These are phyloP conservation scores for Phenganax subtilis DNA, from an alignment of 92 coral and sea anemone species.

Conservation along the genomic window DNA sequence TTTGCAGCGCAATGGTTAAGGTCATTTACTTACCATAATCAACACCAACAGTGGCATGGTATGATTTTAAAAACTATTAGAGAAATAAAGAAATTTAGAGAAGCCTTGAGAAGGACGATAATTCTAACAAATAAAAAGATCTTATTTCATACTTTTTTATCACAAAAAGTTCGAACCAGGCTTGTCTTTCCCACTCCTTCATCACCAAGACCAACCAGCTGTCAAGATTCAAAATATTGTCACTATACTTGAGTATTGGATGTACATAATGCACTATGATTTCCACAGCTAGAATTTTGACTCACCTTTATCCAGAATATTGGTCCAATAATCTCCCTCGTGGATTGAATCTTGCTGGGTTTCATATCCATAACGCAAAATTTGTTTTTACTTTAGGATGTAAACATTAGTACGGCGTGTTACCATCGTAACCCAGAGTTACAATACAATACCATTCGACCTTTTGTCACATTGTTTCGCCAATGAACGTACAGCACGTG, in stretches of 20 bases:
- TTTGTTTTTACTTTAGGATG: background rate
- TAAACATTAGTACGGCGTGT: background rate
- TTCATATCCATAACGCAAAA: slow-evolving; percentile 63
- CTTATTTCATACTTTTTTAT: slow-evolving; percentile 63
- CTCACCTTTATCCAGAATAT: slow-evolving; percentile 91
- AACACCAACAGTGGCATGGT: slow-evolving; percentile 93
- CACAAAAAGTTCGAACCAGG: slow-evolving; percentile 86
- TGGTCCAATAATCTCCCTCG: slow-evolving; percentile 84
- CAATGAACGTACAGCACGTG: no score
- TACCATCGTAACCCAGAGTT: no score
- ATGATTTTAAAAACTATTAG: slow-evolving; percentile 73
- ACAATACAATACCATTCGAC: no score
- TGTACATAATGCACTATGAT: background rate
- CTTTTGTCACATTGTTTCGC: no score
- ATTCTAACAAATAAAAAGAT: background rate
- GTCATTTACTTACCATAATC: slow-evolving; percentile 71
- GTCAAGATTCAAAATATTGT: background rate
- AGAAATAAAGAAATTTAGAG: background rate
- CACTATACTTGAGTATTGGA: background rate
- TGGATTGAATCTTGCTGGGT: slow-evolving; percentile 64
- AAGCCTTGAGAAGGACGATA: background rate
- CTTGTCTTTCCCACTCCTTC: slow-evolving; percentile 95
- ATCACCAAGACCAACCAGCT: slow-evolving; percentile 91
- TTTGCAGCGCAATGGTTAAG: no score
- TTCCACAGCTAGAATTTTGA: background rate